Conservation (phyloP, 1,140 invertebrate genomes). For the Wasmannia auropunctata region DNA sequence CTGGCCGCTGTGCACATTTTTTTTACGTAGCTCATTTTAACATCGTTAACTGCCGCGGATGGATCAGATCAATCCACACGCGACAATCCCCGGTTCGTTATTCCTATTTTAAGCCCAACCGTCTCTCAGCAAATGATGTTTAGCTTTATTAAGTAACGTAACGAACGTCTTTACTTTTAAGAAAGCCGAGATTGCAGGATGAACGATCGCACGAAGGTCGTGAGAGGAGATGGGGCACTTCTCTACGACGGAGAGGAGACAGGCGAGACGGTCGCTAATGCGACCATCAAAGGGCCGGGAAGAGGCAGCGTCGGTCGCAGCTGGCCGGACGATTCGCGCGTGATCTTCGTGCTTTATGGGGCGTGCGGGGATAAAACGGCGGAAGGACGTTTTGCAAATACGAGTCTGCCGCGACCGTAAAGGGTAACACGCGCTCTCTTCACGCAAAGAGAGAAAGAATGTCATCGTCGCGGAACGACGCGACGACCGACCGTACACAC, state of each 20-base stretch:
- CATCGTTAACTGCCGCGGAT: not conserved
- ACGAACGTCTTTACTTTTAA: not conserved
- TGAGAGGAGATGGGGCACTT: not conserved
- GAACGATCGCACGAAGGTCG: not conserved
- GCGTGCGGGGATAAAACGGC: conserved; percentile 45
- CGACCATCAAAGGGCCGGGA: conserved; percentile 34
- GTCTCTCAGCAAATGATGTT: not conserved
- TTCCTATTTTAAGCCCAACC: not conserved
- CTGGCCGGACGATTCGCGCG: conserved; percentile 34
- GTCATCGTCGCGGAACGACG: conserved; percentile 42
- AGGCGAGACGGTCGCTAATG: conserved; percentile 31
- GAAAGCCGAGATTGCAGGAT: not conserved
- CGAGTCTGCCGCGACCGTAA: conserved; percentile 47
- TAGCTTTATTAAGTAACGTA: not conserved
- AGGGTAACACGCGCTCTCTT: conserved; percentile 13
- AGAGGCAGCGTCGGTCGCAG: conserved; percentile 6
- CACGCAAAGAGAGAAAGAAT: conserved; percentile 28
- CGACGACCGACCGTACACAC: conserved; percentile 22
- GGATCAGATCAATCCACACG: not conserved
- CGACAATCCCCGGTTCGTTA: not conserved
- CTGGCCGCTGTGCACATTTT: not conserved
- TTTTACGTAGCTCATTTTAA: conserved; percentile 9
- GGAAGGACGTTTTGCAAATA: conserved; percentile 61
- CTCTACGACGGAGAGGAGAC: not conserved
- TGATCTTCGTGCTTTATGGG: conserved; percentile 59